Evolutionary conservation across 64 coral and sea anemone genomes (phyloP).

Genomic region (Porites lutea): DNA sequence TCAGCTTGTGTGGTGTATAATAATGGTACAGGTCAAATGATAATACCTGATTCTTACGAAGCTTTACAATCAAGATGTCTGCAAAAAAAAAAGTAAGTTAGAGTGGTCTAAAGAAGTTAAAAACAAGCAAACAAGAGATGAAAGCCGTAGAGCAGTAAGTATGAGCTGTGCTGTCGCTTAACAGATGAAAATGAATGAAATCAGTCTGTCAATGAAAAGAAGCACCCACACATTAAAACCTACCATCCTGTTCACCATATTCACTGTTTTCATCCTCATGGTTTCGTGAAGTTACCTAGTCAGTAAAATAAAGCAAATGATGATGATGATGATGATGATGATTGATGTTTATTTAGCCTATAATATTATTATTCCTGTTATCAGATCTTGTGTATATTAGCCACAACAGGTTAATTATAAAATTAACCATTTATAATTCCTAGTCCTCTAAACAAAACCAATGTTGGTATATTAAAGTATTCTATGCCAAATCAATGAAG

Average conservation of each 20-base stretch:
- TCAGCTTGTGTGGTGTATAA: too few species aligned
- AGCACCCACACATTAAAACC: not conserved
- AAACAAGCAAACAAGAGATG: not conserved
- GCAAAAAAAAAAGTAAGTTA: conserved; percentile 12
- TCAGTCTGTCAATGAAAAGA: too few species aligned
- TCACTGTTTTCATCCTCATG: conserved; percentile 89
- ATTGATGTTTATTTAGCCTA: too few species aligned
- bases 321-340: not conserved
- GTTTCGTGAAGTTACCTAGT: conserved; percentile 80
- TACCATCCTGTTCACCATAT: conserved; percentile 87
- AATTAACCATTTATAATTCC: too few species aligned
- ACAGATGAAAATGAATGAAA: too few species aligned
- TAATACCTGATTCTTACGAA: conserved; percentile 93
- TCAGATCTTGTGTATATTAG: too few species aligned
- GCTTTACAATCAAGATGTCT: conserved; percentile 99
- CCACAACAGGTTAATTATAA: too few species aligned
- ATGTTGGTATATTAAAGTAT: too few species aligned
- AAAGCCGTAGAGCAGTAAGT: not conserved
- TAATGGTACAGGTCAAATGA: too few species aligned
- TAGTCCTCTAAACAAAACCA: too few species aligned
- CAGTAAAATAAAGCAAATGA: not conserved
- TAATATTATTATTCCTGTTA: too few species aligned
- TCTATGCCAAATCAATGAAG: too few species aligned
- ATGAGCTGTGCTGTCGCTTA: not conserved
- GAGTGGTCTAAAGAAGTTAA: not conserved